Evolutionary conservation across 2,113 vertebrate genomes (phyloP), one percentile per base, ranked within the genome.

Genomic region (Andinoacara biseriatus): DNA sequence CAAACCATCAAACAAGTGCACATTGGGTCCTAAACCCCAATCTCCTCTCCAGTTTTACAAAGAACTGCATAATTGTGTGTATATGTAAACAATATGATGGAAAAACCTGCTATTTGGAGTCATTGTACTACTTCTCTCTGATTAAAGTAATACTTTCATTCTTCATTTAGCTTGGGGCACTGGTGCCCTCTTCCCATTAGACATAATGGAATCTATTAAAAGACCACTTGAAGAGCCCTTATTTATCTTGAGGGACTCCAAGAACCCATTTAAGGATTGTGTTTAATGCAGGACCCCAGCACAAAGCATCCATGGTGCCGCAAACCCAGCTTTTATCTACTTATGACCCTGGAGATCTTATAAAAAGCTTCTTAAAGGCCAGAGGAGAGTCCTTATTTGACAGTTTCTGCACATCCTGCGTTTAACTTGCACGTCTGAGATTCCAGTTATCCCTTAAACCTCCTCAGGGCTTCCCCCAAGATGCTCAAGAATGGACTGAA

Each of bases 61-160:
- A 81, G 43, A 69, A 56, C 57, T 13, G 24, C n/a, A 46, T 35
- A 35, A 38, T 43, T 72, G 72, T 84, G 86, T 83, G 56, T 84
- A 62, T 43, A 86, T 82, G 20, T 89, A 85, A 80, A 89, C 87
- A 90, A 18, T 54, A 5, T n/a, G 17, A 61, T 40, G 13, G 35
- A 76, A 56, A 77, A 40, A 60, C 69, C 72, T 89, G 72, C 59
- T 20, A 83, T 87, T 54, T 54, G 83, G 1, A 78, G 15, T 24
- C 15, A 2, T 40, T 26, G 14, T 80, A 58, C 4, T 62, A 29
- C 72, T 58, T 35, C 52, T 69, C 65, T 78, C 2, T 81, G 18
- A 83, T 87, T 75, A 83, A 72, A 76, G 46, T 78, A 57, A 84
- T 74, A 76, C 1, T 46, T 52, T 15, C 5, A 38, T 63, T 72